Evolutionary conservation across 2,888 invertebrate species (phyloP).

Genomic region (Stegana nigrithorax): DNA sequence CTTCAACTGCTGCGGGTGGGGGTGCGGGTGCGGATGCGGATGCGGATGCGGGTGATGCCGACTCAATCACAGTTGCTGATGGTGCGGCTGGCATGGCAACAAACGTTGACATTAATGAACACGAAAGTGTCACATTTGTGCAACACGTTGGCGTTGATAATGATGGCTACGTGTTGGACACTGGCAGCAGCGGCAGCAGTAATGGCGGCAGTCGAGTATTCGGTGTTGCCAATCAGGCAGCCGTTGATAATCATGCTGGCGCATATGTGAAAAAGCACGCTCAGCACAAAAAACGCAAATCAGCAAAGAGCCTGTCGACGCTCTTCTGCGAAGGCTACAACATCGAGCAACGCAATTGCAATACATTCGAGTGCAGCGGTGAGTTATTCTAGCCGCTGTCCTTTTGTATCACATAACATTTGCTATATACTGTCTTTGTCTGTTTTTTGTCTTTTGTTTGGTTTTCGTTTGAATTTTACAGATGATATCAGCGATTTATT

Average conservation of each 20-base stretch:
- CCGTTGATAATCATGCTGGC: slow-evolving; percentile 27
- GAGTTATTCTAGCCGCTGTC: slow-evolving; percentile 34
- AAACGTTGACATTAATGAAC: slow-evolving; percentile 16
- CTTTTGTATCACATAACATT: not conserved
- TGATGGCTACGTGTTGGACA: not conserved
- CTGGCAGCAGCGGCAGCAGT: slow-evolving; percentile 22
- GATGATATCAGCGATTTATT: slow-evolving; percentile 68
- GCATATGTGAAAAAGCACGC: slow-evolving; percentile 22
- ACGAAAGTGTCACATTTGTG: slow-evolving; percentile 48
- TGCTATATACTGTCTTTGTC: not conserved
- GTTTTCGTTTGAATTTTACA: slow-evolving; percentile 36
- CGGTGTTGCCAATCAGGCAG: slow-evolving; percentile 10
- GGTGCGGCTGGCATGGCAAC: slow-evolving; percentile 11
- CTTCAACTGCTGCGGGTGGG: not conserved
- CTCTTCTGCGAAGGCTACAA: slow-evolving; percentile 68
- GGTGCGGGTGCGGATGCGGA: not conserved
- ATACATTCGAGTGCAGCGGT: slow-evolving; percentile 68
- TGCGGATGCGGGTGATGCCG: not conserved
- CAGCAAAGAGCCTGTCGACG: slow-evolving; percentile 63
- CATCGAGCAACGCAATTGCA: slow-evolving; percentile 69
- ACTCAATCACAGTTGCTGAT: not conserved
- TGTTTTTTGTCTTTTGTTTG: slow-evolving; percentile 5
- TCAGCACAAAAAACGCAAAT: slow-evolving; percentile 54
- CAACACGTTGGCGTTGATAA: slow-evolving; percentile 5
- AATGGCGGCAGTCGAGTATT: slow-evolving; percentile 35